These are phyloP conservation scores for Phenacoccus solenopsis DNA, from an alignment of 1,140 invertebrate genomes.

Conservation along the genomic window DNA sequence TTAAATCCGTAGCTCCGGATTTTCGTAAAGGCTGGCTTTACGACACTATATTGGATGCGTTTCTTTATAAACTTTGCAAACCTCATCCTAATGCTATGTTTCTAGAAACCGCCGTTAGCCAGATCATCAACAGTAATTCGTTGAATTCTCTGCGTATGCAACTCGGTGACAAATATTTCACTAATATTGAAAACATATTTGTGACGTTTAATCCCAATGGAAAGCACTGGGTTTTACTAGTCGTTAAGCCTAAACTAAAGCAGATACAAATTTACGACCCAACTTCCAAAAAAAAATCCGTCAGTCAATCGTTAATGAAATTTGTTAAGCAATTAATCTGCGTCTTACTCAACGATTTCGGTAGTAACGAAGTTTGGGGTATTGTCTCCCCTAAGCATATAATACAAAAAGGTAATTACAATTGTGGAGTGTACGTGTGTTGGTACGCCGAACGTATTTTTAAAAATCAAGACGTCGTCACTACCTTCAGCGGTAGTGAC, in stretches of 20 bases:
- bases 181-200: neutral
- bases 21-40: constrained; percentile 9
- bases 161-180: neutral
- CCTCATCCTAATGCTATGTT: neutral
- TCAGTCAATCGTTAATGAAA: neutral
- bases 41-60: neutral
- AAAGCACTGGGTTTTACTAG: neutral
- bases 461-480: constrained; percentile 8
- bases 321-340: neutral
- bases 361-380: neutral
- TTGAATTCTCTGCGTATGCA: neutral
- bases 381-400: neutral
- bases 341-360: neutral
- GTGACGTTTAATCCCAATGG: neutral
- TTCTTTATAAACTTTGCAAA: neutral
- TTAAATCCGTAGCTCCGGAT: neutral
- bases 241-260: neutral
- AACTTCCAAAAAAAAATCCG: neutral
- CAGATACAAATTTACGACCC: neutral
- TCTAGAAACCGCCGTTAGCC: neutral
- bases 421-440: constrained; percentile 1
- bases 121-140: neutral
- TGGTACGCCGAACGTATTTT: constrained; percentile 11
- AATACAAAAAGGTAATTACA: constrained; percentile 5
- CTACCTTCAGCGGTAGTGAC: neutral